Base-by-base conservation (phyloP, 1,140 invertebrate genomes). In the Cataglyphis hispanica region DNA sequence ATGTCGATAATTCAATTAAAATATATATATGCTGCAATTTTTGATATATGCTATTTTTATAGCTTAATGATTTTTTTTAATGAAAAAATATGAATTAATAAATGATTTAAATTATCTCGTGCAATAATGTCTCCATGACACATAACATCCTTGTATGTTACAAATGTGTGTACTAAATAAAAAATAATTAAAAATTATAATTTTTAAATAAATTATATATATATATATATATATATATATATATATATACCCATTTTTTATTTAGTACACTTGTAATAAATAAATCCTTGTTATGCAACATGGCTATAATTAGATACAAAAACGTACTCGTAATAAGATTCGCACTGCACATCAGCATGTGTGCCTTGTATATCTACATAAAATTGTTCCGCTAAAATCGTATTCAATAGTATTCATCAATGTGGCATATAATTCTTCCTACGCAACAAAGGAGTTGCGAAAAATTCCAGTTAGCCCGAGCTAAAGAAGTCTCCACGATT, bases 361-460 rank as follows among this genome's bases (percentile, higher is more conserved):
- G 40, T 16, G 60, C n/a, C 2, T 13, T 16, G 37, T 27, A 22
- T 25, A 53, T 53, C 37, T 34, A 22, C 53, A 34, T 83, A 25
- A 43, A 25, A 27, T 80, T 16, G 31, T 70, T 78, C 11, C 46
- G 22, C 2, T 72, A 25, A 43, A 72, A 83, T 61, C 3, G 2
- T 31, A 72, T 72, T 74, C 4, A 22, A 74, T 34, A 74, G 22
- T 61, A 83, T 72, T 72, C 67, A 74, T 11, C n/a, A 34, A 58
- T 46, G 37, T 37, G 13, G 27, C 56, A 56, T 46, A 25, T 27
- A 72, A 81, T 72, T 83, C 2, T 72, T 70, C 7, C 1, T 40
- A 40, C 40, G 46, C 46, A 34, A 69, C 40, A 56, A 69, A 69
- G n/a, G 6, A 81, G 0, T 81, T 46, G 40, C 25, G 13, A 83